Percentiles rank a stretch among this genome's conserved stretches.
Evolutionary conservation across 2,888 invertebrate species (phyloP).

Genomic region (Macrophya alboannulata): DNA sequence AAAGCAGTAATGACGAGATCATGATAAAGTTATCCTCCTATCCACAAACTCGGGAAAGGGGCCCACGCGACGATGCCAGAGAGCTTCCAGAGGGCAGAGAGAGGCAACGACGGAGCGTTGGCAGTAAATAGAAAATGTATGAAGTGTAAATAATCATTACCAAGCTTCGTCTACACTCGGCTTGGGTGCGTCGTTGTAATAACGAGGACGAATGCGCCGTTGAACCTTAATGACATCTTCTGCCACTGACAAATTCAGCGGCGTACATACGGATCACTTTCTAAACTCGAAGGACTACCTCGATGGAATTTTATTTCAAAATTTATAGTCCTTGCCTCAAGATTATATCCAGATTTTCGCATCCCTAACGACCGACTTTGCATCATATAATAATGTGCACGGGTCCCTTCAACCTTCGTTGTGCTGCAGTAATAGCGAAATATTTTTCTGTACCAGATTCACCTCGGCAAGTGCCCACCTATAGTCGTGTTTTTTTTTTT

Average conservation of each 20-base stretch:
- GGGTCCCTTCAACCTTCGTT: neutral
- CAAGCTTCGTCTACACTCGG: slow-evolving; percentile 49
- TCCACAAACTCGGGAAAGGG: slow-evolving; percentile 28
- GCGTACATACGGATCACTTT: slow-evolving; percentile 41
- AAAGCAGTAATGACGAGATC: slow-evolving; percentile 54
- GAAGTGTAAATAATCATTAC: slow-evolving; percentile 57
- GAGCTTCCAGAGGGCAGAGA: slow-evolving; percentile 43
- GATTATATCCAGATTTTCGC: neutral
- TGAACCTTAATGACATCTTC: slow-evolving; percentile 54
- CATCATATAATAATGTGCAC: neutral
- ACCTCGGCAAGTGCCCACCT: neutral
- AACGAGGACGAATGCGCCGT: slow-evolving; percentile 53
- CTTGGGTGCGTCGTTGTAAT: slow-evolving; percentile 52
- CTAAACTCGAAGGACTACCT: neutral
- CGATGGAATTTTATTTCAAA: neutral
- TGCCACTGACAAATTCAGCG: slow-evolving; percentile 53
- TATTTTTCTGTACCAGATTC: neutral
- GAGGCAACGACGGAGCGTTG: slow-evolving; percentile 46
- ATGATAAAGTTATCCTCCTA: slow-evolving; percentile 53
- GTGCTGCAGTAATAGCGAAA: neutral
- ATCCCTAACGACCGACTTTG: neutral
- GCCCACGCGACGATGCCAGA: slow-evolving; percentile 42
- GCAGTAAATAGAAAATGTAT: slow-evolving; percentile 55
- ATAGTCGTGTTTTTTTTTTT: neutral
- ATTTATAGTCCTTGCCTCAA: neutral